Conservation (phyloP, 2,797 vertebrate species). For the Australoheros facetus region DNA sequence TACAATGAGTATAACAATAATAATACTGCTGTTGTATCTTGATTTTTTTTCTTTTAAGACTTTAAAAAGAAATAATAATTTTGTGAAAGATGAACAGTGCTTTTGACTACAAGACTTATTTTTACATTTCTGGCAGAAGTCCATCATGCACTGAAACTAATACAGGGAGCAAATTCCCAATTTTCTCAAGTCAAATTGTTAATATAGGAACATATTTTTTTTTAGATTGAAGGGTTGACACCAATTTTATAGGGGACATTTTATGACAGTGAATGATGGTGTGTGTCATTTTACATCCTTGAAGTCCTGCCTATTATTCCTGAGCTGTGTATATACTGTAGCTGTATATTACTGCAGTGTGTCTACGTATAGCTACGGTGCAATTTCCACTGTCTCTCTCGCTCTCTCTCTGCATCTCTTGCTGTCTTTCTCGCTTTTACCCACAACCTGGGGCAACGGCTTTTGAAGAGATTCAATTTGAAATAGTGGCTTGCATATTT, state of each 20-base stretch:
- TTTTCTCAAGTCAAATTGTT: background rate
- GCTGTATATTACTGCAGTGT: constrained; percentile 9
- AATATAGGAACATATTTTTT: background rate
- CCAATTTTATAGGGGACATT: constrained; percentile 14
- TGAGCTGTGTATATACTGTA: background rate
- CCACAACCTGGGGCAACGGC: constrained; percentile 55
- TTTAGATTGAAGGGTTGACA: background rate
- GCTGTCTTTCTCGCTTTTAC: constrained; percentile 45
- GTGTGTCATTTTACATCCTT: constrained; percentile 23
- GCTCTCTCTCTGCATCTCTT: background rate
- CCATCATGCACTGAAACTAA: background rate
- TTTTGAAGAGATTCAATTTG: constrained; percentile 64
- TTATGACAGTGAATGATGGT: constrained; percentile 33
- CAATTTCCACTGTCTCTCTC: constrained; percentile 15
- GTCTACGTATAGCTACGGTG: constrained; percentile 41
- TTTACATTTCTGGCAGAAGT: background rate
- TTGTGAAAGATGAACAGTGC: no score
- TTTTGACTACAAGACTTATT: no score
- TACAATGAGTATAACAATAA: no score
- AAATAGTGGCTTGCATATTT: constrained; percentile 69
- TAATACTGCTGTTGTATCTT: no score
- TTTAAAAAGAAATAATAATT: no score
- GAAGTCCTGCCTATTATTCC: constrained; percentile 11
- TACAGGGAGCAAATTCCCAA: background rate
- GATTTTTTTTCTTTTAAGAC: no score